Conservation (phyloP, 2,113 vertebrate genomes). For the Scolopax mira region DNA sequence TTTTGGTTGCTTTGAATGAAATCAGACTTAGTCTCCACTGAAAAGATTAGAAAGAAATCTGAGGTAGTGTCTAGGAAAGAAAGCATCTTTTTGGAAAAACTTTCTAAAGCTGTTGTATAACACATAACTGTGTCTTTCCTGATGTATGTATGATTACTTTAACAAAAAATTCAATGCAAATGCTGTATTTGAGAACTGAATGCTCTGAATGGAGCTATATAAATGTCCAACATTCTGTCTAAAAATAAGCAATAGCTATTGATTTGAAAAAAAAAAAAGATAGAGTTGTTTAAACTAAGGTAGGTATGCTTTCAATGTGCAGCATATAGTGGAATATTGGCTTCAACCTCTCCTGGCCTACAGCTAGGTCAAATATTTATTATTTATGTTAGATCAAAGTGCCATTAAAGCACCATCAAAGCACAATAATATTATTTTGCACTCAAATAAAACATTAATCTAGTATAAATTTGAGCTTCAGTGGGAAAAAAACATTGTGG, state of each 20-base stretch:
- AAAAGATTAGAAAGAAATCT: conserved; percentile 35
- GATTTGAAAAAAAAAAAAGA: not conserved
- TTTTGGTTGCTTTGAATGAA: conserved; percentile 44
- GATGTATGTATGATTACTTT: not conserved
- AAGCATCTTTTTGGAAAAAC: not conserved
- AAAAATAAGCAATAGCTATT: not conserved
- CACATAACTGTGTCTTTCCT: not conserved
- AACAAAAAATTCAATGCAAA: conserved; percentile 18
- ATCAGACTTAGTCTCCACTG: not conserved
- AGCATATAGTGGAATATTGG: not conserved
- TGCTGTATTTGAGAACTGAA: not conserved
- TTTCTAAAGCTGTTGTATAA: not conserved
- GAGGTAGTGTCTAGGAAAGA: not conserved
- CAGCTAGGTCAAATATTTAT: not conserved
- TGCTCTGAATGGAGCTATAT: not conserved
- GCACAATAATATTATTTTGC: not conserved
- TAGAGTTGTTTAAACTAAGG: not conserved
- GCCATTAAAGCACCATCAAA: not conserved
- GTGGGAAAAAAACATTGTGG: no score
- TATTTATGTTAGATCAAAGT: not conserved
- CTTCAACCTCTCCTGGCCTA: not conserved
- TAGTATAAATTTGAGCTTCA: not conserved
- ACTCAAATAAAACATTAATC: not conserved
- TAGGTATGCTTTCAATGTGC: not conserved
- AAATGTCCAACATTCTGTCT: not conserved